These are phyloP conservation scores for Heterodera filipjevi DNA, from an alignment of 2,888 invertebrate species.

Conservation along the genomic window DNA sequence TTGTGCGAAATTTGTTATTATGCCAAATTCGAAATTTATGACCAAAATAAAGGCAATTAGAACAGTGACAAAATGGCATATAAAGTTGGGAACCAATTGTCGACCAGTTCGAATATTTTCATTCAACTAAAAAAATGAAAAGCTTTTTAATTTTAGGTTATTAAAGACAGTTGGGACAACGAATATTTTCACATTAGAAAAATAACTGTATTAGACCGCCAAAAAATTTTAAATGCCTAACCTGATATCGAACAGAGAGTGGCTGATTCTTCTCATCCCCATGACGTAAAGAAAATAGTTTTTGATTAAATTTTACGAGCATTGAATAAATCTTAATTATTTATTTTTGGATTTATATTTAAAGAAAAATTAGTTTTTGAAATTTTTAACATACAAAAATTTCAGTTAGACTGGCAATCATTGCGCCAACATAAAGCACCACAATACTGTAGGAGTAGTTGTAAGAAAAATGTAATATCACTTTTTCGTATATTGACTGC, in stretches of 20 bases:
- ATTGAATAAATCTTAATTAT: neutral
- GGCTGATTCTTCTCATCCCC: neutral
- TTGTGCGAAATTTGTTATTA: neutral
- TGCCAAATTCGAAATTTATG: neutral
- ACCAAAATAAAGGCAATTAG: neutral
- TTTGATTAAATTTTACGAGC: neutral
- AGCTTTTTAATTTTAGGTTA: too few species aligned
- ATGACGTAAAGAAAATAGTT: neutral
- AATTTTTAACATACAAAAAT: constrained; percentile 1
- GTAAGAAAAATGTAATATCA: too few species aligned
- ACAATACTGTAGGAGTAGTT: neutral
- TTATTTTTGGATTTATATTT: neutral
- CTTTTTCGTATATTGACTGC: too few species aligned
- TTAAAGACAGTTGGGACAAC: too few species aligned
- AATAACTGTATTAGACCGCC: too few species aligned
- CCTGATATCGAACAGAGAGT: neutral
- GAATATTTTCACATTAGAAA: too few species aligned
- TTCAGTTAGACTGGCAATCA: neutral
- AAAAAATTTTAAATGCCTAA: too few species aligned
- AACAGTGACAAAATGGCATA: constrained; percentile 19
- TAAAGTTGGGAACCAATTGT: constrained; percentile 16
- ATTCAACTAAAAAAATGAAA: constrained; percentile 13
- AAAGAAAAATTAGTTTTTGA: neutral
- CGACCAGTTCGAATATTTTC: constrained; percentile 17
- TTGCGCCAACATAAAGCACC: neutral